Percentiles rank a stretch among this genome's conserved stretches.
Conservation (phyloP, 2,113 vertebrate genomes). For the Corythornis cristatus region DNA sequence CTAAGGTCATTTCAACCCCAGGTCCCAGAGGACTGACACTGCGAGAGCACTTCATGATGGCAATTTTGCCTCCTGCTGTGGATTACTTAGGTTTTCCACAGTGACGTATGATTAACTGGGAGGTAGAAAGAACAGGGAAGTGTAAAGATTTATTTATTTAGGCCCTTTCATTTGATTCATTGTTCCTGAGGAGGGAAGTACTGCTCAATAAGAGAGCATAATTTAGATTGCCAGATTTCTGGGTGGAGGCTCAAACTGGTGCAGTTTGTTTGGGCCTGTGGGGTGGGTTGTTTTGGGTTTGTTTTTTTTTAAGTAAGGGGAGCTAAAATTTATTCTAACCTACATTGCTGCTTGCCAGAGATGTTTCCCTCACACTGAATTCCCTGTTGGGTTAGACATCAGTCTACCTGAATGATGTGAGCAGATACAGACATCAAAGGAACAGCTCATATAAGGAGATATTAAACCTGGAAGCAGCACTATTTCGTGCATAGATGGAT, state of each 20-base stretch:
- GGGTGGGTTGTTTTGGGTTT: neutral
- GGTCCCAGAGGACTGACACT: neutral
- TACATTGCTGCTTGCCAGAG: neutral
- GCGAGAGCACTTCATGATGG: rapidly evolving
- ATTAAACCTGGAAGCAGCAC: neutral
- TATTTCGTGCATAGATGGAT: rapidly evolving
- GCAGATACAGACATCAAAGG: neutral
- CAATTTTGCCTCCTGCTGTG: conserved; percentile 27
- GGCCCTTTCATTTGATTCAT: conserved; percentile 48
- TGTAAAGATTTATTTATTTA: conserved; percentile 69
- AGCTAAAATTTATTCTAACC: neutral
- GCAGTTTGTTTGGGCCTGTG: conserved; percentile 16
- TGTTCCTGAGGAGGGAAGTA: conserved; percentile 61
- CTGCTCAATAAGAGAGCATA: conserved; percentile 44
- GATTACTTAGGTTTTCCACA: conserved; percentile 13
- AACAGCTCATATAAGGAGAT: neutral
- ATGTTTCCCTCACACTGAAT: neutral
- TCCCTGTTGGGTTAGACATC: neutral
- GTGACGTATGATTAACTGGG: conserved; percentile 41
- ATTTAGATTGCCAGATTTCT: conserved; percentile 59
- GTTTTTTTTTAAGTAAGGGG: neutral
- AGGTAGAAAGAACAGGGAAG: conserved; percentile 66
- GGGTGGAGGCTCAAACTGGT: conserved; percentile 55
- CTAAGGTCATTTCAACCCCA: neutral
- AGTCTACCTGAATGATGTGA: neutral